These are phyloP conservation scores for Zoanthus sansibaricus DNA, from an alignment of 92 coral and sea anemone species.

Conservation along the genomic window DNA sequence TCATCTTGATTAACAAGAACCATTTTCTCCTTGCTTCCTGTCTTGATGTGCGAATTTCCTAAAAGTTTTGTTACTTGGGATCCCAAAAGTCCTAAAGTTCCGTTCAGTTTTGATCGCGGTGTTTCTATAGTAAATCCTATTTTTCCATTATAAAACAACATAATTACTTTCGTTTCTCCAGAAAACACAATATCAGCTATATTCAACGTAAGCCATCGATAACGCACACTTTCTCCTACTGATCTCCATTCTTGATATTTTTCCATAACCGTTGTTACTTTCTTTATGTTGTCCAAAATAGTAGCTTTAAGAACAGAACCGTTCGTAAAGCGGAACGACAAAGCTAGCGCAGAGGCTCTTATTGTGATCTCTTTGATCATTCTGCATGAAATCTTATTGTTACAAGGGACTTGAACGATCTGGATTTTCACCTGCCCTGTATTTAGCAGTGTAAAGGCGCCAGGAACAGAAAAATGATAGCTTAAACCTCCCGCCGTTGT, in stretches of 20 bases:
- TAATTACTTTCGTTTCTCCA: conserved; percentile 38
- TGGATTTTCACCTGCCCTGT: conserved; percentile 38
- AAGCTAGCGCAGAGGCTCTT: background rate
- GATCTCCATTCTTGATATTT: conserved; percentile 55
- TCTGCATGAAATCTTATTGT: conserved; percentile 55
- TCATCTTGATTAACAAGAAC: conserved; percentile 43
- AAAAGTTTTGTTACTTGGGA: conserved; percentile 45
- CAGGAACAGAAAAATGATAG: conserved; percentile 69
- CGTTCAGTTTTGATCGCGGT: conserved; percentile 29
- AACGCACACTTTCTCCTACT: conserved; percentile 45
- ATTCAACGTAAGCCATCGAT: conserved; percentile 70
- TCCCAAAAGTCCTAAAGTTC: conserved; percentile 62
- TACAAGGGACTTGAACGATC: conserved; percentile 68
- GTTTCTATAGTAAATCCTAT: conserved; percentile 67
- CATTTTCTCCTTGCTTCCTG: background rate
- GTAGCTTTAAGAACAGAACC: conserved; percentile 13
- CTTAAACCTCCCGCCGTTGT: conserved; percentile 57
- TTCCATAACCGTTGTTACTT: conserved; percentile 1
- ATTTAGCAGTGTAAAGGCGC: conserved; percentile 52
- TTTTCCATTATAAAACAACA: conserved; percentile 64
- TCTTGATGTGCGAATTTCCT: background rate
- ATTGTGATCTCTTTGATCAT: conserved; percentile 60
- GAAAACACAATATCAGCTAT: conserved; percentile 54
- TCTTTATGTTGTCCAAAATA: background rate
- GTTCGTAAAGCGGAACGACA: conserved; percentile 25